A percentile compares a stretch with the other conserved stretches of the same genome.
These are phyloP conservation scores for Tragelaphus buxtoni DNA, from an alignment of 2,113 vertebrate species.

Conservation along the genomic window DNA sequence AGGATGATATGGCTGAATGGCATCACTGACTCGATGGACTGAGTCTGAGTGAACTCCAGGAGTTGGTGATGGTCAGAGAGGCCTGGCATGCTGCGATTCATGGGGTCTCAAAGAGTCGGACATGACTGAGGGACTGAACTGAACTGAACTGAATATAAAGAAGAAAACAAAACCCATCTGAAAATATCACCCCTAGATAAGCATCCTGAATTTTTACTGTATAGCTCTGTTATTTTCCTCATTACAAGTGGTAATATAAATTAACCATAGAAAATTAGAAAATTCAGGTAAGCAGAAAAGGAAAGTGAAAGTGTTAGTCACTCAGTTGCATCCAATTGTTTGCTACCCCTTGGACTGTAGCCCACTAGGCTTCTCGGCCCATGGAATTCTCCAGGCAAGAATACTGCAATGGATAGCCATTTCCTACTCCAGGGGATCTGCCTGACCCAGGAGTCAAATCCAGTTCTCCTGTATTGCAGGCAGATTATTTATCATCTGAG, in stretches of 20 bases:
- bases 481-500: neutral
- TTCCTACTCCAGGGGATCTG: neutral
- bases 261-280: neutral
- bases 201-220: neutral
- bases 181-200: neutral
- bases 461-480: neutral
- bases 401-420: neutral
- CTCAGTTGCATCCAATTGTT: neutral
- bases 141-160: neutral
- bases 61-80: no score
- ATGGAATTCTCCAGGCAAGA: neutral
- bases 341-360: neutral
- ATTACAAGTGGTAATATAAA: neutral
- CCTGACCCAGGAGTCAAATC: neutral
- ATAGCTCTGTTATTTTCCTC: neutral
- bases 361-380: rapidly evolving
- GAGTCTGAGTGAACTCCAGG: no score
- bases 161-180: neutral
- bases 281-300: neutral
- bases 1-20: no score
- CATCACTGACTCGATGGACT: no score
- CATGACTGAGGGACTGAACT: no score
- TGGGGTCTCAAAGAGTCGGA: no score
- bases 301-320: neutral
- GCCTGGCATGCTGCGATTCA: no score